Evolutionary conservation across 2,888 invertebrate species (phyloP).

Genomic region (Morpho deidamia): DNA sequence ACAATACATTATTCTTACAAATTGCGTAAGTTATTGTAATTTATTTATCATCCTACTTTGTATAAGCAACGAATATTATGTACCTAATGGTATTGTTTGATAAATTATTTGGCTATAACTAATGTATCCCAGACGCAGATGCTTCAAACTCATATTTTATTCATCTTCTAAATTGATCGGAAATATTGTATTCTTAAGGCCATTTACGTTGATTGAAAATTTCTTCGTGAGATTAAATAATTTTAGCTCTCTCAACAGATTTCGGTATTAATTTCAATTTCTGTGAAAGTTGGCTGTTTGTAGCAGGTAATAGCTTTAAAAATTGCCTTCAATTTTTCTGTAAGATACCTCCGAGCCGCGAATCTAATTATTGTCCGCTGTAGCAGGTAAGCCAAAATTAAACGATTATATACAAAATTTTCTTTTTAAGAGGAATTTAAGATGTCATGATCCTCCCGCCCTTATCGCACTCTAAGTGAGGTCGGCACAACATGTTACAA

Average conservation of each 20-base stretch:
- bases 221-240: constrained; percentile 11
- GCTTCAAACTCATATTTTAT: constrained; percentile 15
- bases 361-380: constrained; percentile 52
- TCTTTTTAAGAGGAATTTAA: background rate
- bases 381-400: constrained; percentile 43
- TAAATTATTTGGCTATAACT: constrained; percentile 9
- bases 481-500: too few relatives aligned
- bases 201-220: constrained; percentile 15
- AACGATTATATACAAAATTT: constrained; percentile 30
- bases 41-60: constrained; percentile 1
- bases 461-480: too few relatives aligned
- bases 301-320: constrained; percentile 57
- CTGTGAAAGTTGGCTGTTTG: constrained; percentile 50
- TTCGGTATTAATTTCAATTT: constrained; percentile 50
- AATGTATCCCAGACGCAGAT: constrained; percentile 13
- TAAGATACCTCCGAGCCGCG: constrained; percentile 52
- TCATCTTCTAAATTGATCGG: constrained; percentile 7
- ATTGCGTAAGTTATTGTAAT: background rate
- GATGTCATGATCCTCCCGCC: too few relatives aligned
- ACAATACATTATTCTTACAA: background rate
- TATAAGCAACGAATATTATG: constrained; percentile 4
- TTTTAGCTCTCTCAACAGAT: constrained; percentile 13
- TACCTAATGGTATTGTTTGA: constrained; percentile 13
- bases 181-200: constrained; percentile 9
- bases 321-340: constrained; percentile 51